phyloP scores from a whole-genome alignment of 2,888 invertebrate genomes.

The Tenodera sinensis region DNA sequence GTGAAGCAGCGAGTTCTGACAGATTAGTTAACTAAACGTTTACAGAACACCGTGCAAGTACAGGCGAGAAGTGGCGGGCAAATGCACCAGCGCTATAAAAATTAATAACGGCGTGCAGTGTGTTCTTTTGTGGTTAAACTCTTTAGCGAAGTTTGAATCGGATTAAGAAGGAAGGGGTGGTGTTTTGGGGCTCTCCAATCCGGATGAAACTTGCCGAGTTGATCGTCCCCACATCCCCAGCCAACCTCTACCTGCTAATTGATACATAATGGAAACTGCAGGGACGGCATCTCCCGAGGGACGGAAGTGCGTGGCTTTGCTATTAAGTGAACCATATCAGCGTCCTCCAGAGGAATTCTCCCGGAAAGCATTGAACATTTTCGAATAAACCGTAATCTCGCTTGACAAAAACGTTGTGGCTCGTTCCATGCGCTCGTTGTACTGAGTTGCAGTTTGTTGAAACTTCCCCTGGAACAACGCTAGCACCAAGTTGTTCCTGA shows the following conservation, averaged over 20 bases:
- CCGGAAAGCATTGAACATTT: not conserved
- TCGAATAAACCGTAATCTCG: not conserved
- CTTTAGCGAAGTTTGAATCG: not conserved
- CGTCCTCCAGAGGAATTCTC: not conserved
- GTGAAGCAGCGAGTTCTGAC: too few relatives aligned
- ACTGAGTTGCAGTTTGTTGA: not conserved
- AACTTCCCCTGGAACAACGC: not conserved
- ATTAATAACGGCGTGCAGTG: not conserved
- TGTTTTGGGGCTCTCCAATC: not conserved
- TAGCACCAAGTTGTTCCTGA: too few relatives aligned
- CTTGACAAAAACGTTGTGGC: not conserved
- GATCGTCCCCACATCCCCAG: not conserved
- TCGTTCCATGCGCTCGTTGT: not conserved
- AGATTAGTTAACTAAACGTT: too few relatives aligned
- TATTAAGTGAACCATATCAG: not conserved
- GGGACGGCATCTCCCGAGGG: slow-evolving; percentile 3
- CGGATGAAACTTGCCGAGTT: not conserved
- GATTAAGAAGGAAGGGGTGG: not conserved
- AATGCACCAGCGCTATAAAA: too few relatives aligned
- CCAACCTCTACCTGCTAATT: not conserved
- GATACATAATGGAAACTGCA: slow-evolving; percentile 14
- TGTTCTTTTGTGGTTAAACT: not conserved
- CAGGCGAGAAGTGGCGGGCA: too few relatives aligned
- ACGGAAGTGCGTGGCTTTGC: not conserved
- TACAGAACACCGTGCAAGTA: too few relatives aligned